A percentile compares a stretch with the other conserved stretches of the same genome.
Conservation (phyloP, 2,113 vertebrate species). For the human (Homo sapiens) region GRCh38 chr2:100479001-100479500, state of each 20-base stretch:
- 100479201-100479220: background rate
- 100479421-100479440: background rate
- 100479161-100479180: background rate
- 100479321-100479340: background rate
- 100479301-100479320: fast-evolving
- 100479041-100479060: background rate
- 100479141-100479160: conserved; percentile 19
- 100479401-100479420: conserved; percentile 61
- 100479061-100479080: background rate
- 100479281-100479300: background rate
- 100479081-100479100: background rate
- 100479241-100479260: conserved; percentile 66
- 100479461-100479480: background rate
- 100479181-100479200: conserved; percentile 65
- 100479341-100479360: conserved; percentile 46
- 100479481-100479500: fast-evolving
- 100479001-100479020: background rate
- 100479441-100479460: background rate
- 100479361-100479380: conserved; percentile 51
- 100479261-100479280: background rate
- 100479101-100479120: background rate
- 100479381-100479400: conserved; percentile 66
- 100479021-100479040: fast-evolving
- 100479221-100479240: conserved; percentile 58
- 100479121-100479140: background rate